phyloP scores from a whole-genome alignment of 2,113 vertebrate species.

The Nesoenas mayeri region DNA sequence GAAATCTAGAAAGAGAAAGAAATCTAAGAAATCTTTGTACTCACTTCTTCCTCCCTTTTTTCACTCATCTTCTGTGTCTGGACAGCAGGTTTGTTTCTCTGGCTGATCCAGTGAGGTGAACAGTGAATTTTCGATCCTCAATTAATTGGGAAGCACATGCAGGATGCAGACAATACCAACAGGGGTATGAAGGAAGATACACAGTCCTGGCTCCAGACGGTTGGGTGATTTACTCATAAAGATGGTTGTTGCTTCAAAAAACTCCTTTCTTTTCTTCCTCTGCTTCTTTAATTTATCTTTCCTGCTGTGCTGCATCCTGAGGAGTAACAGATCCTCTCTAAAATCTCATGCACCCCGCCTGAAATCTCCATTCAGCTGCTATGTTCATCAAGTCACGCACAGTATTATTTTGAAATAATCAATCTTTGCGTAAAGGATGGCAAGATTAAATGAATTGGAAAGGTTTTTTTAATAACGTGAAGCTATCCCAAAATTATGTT shows the following conservation, averaged over 20 bases:
- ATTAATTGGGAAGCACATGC: not conserved
- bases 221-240: not conserved
- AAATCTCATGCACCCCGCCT: not conserved
- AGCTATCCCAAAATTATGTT: not conserved
- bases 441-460: not conserved
- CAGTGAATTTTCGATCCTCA: not conserved
- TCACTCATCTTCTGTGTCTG: not conserved
- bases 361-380: not conserved
- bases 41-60: not conserved
- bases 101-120: not conserved
- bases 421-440: not conserved
- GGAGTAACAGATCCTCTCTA: not conserved
- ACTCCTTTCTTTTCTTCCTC: not conserved
- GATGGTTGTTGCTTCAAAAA: not conserved
- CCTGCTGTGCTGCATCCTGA: not conserved
- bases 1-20: not conserved
- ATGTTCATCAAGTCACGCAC: not conserved
- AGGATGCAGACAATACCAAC: not conserved
- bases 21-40: not conserved
- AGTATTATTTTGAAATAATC: not conserved
- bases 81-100: not conserved
- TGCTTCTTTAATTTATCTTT: not conserved
- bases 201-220: not conserved
- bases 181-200: not conserved
- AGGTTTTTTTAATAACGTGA: not conserved